Conservation (phyloP, 2,888 invertebrate genomes). For the Crocallis elinguaria region DNA sequence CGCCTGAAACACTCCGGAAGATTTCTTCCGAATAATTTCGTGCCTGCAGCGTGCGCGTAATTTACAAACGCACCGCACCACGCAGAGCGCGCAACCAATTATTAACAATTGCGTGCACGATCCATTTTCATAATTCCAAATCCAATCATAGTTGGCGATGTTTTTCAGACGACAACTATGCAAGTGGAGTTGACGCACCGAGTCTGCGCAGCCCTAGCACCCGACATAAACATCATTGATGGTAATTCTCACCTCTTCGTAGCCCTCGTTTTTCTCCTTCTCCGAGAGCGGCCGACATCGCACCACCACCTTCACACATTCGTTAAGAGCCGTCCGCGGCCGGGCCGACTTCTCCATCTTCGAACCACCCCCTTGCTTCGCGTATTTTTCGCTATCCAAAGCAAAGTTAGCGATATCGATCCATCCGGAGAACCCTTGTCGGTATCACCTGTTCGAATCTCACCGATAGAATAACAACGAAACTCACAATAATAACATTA, state of each 20-base stretch:
- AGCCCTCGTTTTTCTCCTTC: constrained; percentile 91
- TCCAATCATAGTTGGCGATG: background rate
- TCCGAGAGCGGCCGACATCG: constrained; percentile 97
- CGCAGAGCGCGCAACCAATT: constrained; percentile 2
- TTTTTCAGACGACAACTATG: background rate
- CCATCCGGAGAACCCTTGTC: constrained; percentile 74
- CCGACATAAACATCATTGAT: constrained; percentile 43
- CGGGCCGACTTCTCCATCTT: constrained; percentile 81
- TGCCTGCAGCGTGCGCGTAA: background rate
- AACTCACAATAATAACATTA: constrained; percentile 40
- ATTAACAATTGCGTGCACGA: background rate
- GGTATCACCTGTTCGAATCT: constrained; percentile 72
- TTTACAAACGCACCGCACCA: background rate
- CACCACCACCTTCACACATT: constrained; percentile 98
- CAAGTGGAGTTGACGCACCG: constrained; percentile 55
- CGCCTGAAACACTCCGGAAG: constrained; percentile 10
- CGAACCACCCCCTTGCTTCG: constrained; percentile 55
- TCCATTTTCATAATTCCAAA: background rate
- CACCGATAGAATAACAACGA: constrained; percentile 47
- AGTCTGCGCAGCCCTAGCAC: constrained; percentile 55
- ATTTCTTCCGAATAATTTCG: constrained; percentile 26
- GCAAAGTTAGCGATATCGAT: constrained; percentile 80
- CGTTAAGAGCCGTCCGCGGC: constrained; percentile 86
- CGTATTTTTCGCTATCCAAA: constrained; percentile 56
- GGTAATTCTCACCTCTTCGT: constrained; percentile 83